Percentiles rank a stretch among this genome's conserved stretches.
Conservation (phyloP, 2,888 invertebrate species). For the Idaea dimidiata region DNA sequence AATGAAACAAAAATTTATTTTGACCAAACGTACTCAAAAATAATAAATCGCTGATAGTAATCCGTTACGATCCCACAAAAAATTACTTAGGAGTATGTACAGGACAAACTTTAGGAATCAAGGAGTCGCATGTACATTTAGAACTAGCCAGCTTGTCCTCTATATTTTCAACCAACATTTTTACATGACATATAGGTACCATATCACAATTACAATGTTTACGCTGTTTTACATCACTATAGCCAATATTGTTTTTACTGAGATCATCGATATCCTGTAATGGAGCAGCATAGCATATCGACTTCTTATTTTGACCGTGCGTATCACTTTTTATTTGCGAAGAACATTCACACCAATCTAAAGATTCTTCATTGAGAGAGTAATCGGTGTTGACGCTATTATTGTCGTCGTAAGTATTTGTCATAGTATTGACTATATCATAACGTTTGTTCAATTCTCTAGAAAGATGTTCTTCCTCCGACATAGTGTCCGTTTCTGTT, state of each 20-base stretch:
- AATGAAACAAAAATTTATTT: neutral
- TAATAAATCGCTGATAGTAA: slow-evolving; percentile 13
- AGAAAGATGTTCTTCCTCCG: slow-evolving; percentile 37
- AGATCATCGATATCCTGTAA: slow-evolving; percentile 24
- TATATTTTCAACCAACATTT: slow-evolving; percentile 68
- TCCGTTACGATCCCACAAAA: slow-evolving; percentile 16
- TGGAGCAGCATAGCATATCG: slow-evolving; percentile 37
- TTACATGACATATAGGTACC: slow-evolving; percentile 71
- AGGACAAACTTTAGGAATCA: slow-evolving; percentile 59
- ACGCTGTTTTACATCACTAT: slow-evolving; percentile 5
- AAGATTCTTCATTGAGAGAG: slow-evolving; percentile 27
- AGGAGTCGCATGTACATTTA: slow-evolving; percentile 65
- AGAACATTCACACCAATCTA: slow-evolving; percentile 37
- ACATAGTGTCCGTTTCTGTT: slow-evolving; percentile 24
- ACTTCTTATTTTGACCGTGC: slow-evolving; percentile 34
- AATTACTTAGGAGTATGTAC: slow-evolving; percentile 42
- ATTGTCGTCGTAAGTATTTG: slow-evolving; percentile 37
- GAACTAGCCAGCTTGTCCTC: slow-evolving; percentile 54
- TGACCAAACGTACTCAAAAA: slow-evolving; percentile 1
- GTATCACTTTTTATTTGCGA: slow-evolving; percentile 20
- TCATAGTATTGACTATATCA: slow-evolving; percentile 26
- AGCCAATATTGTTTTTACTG: slow-evolving; percentile 18
- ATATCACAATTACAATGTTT: slow-evolving; percentile 56
- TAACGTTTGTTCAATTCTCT: slow-evolving; percentile 38
- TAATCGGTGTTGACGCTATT: slow-evolving; percentile 28